Percentiles rank a stretch among this genome's conserved stretches.
Conservation (phyloP, 2,797 vertebrate genomes). For the Pangasius krempfi region DNA sequence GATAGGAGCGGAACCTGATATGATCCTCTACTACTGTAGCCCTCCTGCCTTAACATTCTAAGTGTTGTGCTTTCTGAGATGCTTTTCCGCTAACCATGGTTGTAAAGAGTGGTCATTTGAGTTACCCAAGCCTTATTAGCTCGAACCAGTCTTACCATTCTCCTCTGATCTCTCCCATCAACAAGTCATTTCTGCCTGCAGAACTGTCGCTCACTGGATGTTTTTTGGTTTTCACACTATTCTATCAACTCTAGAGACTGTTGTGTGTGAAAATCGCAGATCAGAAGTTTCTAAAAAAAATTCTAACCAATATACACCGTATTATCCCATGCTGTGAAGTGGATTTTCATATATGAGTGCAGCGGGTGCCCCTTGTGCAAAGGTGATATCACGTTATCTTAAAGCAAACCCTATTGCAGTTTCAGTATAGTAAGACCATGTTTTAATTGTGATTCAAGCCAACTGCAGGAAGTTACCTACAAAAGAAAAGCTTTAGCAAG, state of each 20-base stretch:
- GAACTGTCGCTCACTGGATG: too few relatives aligned
- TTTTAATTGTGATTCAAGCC: not conserved
- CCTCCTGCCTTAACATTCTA: not conserved
- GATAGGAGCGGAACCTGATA: not conserved
- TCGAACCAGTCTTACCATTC: not conserved
- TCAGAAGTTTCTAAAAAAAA: not conserved
- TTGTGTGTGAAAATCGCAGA: too few relatives aligned
- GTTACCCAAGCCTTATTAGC: not conserved
- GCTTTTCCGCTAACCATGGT: not conserved
- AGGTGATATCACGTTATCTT: not conserved
- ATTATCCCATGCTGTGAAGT: not conserved
- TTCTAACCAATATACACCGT: not conserved
- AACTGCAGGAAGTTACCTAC: too few relatives aligned
- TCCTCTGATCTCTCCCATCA: not conserved
- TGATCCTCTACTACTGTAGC: not conserved
- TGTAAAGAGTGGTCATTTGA: not conserved
- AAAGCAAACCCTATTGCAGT: not conserved
- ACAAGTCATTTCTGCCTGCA: too few relatives aligned
- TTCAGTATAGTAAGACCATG: not conserved
- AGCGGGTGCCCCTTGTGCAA: not conserved
- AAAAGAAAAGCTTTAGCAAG: not conserved
- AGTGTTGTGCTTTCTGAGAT: not conserved
- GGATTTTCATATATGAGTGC: not conserved
- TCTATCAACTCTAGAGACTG: too few relatives aligned
- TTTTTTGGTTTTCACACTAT: too few relatives aligned